These are phyloP conservation scores for Lamproptera curius DNA, from an alignment of 2,888 invertebrate species.

Conservation along the genomic window DNA sequence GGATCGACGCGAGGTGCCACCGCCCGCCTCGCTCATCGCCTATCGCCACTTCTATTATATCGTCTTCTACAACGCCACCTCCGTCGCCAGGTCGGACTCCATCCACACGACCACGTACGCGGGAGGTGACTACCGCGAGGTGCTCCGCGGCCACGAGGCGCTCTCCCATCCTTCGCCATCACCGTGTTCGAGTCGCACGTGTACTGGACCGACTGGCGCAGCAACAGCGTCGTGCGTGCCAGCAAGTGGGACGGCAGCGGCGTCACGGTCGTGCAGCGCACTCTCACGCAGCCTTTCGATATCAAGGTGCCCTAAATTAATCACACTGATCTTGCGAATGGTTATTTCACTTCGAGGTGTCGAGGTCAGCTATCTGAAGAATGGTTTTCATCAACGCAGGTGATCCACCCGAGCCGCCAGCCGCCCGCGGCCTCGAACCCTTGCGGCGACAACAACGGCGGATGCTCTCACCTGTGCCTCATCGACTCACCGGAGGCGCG, in stretches of 20 bases:
- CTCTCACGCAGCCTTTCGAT: constrained; percentile 93
- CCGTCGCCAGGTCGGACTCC: constrained; percentile 90
- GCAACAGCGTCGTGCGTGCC: constrained; percentile 90
- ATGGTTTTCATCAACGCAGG: no score
- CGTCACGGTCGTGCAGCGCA: constrained; percentile 87
- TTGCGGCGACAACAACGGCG: constrained; percentile 83
- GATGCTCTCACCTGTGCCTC: constrained; percentile 90
- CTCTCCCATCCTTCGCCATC: constrained; percentile 92
- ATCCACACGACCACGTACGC: constrained; percentile 91
- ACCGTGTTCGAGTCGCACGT: constrained; percentile 91
- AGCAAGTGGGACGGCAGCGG: constrained; percentile 92
- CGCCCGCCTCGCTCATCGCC: constrained; percentile 14
- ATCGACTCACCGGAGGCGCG: constrained; percentile 81
- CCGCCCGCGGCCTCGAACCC: constrained; percentile 73
- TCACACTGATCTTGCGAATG: no score
- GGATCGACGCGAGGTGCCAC: constrained; percentile 83
- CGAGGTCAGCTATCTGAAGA: no score
- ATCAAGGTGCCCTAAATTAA: constrained; percentile 87
- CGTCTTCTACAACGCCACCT: no score
- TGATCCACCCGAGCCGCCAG: constrained; percentile 65
- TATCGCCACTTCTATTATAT: no score
- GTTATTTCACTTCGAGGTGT: no score
- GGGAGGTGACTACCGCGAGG: constrained; percentile 83
- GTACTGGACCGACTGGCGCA: constrained; percentile 97
- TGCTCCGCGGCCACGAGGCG: constrained; percentile 85